Percentiles rank a stretch among this genome's conserved stretches.
These are phyloP conservation scores for Mastomys natalensis DNA, from an alignment of 2,113 vertebrate genomes.

Conservation along the genomic window DNA sequence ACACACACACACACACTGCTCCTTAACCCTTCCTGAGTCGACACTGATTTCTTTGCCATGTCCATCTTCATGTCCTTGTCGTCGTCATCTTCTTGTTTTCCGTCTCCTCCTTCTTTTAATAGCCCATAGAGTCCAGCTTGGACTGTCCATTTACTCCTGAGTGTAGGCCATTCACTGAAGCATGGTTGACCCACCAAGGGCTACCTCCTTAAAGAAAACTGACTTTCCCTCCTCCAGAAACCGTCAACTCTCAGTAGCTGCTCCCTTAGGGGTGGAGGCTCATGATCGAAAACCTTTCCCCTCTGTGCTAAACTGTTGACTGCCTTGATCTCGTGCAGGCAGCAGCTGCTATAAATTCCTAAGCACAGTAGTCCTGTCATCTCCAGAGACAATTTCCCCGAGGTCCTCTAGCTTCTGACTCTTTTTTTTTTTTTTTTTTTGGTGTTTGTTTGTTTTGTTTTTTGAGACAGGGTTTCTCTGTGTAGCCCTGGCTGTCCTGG, in stretches of 20 bases:
- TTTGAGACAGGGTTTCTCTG: too few relatives aligned
- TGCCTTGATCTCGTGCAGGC: background rate
- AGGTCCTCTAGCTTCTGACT: background rate
- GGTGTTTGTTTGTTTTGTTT: too few relatives aligned
- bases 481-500: too few relatives aligned
- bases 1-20: background rate
- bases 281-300: background rate
- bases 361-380: background rate
- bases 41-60: background rate
- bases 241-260: background rate
- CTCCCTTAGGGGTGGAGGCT: background rate
- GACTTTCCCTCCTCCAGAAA: background rate
- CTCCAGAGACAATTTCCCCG: background rate
- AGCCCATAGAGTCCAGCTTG: background rate
- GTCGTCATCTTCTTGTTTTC: background rate
- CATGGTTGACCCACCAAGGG: background rate
- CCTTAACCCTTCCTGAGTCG: background rate
- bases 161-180: background rate
- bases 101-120: background rate
- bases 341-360: background rate
- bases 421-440: too few relatives aligned
- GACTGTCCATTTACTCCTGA: background rate
- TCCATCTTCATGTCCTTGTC: background rate
- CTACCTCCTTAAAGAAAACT: background rate
- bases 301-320: background rate